These are phyloP conservation scores for Diaphora mendica DNA, from an alignment of 2,888 invertebrate genomes.

Conservation along the genomic window DNA sequence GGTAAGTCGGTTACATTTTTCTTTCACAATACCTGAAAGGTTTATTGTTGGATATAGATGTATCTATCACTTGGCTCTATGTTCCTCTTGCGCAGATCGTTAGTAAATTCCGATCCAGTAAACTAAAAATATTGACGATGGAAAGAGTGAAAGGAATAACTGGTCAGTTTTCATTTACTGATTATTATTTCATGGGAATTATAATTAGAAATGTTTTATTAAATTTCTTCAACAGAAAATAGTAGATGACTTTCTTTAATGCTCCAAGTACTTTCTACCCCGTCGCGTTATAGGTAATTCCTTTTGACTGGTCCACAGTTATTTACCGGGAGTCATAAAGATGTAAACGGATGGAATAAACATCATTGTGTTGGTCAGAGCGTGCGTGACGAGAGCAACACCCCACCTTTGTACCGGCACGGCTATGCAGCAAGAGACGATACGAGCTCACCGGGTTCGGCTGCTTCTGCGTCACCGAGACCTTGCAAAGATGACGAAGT, in stretches of 20 bases:
- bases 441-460: slow-evolving; percentile 84
- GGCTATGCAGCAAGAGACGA: slow-evolving; percentile 77
- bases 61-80: too few species aligned
- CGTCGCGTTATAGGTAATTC: slow-evolving; percentile 14
- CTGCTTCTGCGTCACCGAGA: slow-evolving; percentile 82
- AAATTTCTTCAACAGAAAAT: neutral
- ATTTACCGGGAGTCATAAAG: slow-evolving; percentile 13
- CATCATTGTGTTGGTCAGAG: slow-evolving; percentile 54
- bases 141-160: too few species aligned
- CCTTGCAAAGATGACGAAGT: slow-evolving; percentile 82
- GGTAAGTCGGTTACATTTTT: too few species aligned
- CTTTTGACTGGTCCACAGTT: slow-evolving; percentile 19
- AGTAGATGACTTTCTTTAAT: neutral
- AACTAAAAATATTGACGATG: too few species aligned
- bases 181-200: too few species aligned
- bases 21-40: too few species aligned
- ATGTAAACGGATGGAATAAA: slow-evolving; percentile 15
- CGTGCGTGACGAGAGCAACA: slow-evolving; percentile 78
- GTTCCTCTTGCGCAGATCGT: too few species aligned
- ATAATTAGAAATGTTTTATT: too few species aligned
- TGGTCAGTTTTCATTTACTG: too few species aligned
- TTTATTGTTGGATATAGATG: too few species aligned
- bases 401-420: slow-evolving; percentile 81
- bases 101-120: too few species aligned
- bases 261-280: neutral